Evolutionary conservation across 1,140 invertebrate species (phyloP).

Genomic region (Bombyx mori): ASM3026992v2 NC_085135.1:4628001-4628500

Average conservation of each 20-base stretch:
- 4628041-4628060: constrained; percentile 15
- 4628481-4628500: no score
- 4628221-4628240: no score
- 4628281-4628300: no score
- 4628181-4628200: constrained; percentile 8
- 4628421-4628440: neutral
- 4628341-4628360: neutral
- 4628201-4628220: no score
- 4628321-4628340: no score
- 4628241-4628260: no score
- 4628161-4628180: constrained; percentile 15
- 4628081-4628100: constrained; percentile 10
- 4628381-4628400: constrained; percentile 2
- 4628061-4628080: constrained; percentile 10
- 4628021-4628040: constrained; percentile 10
- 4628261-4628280: no score
- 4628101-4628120: constrained; percentile 17
- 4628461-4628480: no score
- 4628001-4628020: constrained; percentile 10
- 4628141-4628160: constrained; percentile 14
- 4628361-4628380: neutral
- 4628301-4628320: no score
- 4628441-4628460: no score
- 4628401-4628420: constrained; percentile 1
- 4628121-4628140: constrained; percentile 15